Conservation (phyloP, 1,140 invertebrate species). For the Drosophila paulistorum region DNA sequence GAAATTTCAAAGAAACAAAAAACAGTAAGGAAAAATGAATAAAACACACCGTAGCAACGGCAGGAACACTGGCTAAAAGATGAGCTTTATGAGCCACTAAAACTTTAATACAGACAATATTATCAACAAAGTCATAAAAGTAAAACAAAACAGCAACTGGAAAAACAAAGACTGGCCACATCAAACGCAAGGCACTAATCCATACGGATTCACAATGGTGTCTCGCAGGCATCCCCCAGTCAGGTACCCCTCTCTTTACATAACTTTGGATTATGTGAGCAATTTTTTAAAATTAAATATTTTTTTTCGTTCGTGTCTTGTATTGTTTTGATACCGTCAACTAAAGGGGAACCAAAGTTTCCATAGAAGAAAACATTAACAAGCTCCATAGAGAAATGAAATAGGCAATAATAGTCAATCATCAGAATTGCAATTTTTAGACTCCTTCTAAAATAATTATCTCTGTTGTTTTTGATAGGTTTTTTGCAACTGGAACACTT, state of each 20-base stretch:
- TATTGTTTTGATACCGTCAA: background rate
- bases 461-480: no score
- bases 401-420: no score
- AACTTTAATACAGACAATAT: conserved; percentile 47
- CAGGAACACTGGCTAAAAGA: background rate
- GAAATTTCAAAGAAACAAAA: conserved; percentile 6
- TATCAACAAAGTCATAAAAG: conserved; percentile 57
- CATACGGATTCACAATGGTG: conserved; percentile 21
- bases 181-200: conserved; percentile 47
- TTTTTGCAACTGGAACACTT: no score
- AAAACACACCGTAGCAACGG: background rate
- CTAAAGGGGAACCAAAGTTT: background rate
- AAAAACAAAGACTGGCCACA: conserved; percentile 35
- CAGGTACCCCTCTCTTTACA: background rate
- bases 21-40: conserved; percentile 10
- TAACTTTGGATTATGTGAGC: background rate
- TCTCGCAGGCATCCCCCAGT: background rate
- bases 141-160: conserved; percentile 25
- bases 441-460: no score
- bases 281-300: conserved; percentile 1
- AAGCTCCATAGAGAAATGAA: no score
- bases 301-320: background rate
- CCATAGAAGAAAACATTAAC: no score
- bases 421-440: no score
- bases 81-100: conserved; percentile 39